Percentiles rank a stretch among this genome's conserved stretches.
Conservation (phyloP, 2,888 invertebrate species). For the Achlya flavicornis region DNA sequence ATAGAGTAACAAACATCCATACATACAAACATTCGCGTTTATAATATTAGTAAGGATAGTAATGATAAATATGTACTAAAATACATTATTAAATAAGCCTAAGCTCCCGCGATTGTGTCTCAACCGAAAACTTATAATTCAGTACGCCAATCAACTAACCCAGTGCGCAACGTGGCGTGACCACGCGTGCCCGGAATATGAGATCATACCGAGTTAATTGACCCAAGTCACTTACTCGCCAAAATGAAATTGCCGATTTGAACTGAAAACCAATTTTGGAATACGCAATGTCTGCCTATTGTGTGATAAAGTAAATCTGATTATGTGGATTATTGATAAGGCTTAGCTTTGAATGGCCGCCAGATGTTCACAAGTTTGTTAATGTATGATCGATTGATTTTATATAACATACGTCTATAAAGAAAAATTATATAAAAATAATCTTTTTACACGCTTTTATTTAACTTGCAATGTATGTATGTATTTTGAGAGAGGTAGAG, state of each 20-base stretch:
- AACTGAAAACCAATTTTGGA: conserved; percentile 11
- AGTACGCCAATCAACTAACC: conserved; percentile 50
- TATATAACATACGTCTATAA: too few relatives aligned
- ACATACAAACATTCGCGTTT: too few relatives aligned
- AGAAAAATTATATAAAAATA: too few relatives aligned
- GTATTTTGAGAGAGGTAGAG: too few relatives aligned
- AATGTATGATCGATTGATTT: too few relatives aligned
- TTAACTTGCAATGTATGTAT: too few relatives aligned
- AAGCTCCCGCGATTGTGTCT: not conserved
- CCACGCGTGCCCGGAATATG: conserved; percentile 61
- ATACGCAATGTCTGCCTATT: conserved; percentile 5
- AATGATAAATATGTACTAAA: too few relatives aligned
- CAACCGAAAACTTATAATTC: conserved; percentile 48
- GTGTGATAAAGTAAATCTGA: not conserved
- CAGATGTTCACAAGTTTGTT: too few relatives aligned
- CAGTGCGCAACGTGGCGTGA: conserved; percentile 51
- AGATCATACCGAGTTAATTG: conserved; percentile 48
- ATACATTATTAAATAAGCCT: not conserved
- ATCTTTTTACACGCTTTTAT: too few relatives aligned
- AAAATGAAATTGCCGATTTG: conserved; percentile 9
- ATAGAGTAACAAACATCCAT: too few relatives aligned
- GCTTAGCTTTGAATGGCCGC: too few relatives aligned
- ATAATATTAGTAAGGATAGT: too few relatives aligned
- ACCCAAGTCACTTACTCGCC: conserved; percentile 27
- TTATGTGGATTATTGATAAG: not conserved